Base-by-base conservation (phyloP, 2,797 vertebrate species). In the Liparis tanakae region DNA sequence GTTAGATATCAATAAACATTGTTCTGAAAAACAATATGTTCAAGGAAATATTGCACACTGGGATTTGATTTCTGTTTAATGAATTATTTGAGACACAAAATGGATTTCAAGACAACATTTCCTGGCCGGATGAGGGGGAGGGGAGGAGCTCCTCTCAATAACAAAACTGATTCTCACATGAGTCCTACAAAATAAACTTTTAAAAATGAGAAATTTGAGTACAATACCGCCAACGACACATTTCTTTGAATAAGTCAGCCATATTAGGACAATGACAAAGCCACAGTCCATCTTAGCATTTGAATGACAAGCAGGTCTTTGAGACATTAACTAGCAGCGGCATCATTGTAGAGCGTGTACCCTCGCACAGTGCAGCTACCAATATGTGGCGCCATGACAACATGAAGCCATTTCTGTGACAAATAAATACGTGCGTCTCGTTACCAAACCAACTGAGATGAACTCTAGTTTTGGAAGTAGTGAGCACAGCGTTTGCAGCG, bases 281-380 rank as follows among this genome's bases (percentile, higher is more conserved):
- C 74, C 75, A 86, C 37, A 75, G 61, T 78, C 60, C 56, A 74
- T 68, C 70, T 79, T 84, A 44, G 80, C 90, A 79, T 83, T 92
- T 91, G 80, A 90, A 93, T 90, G 43, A 88, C 65, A 89, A 96
- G 93, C 94, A 95, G 94, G 93, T 94, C 79, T 90, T 84, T 86
- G 81, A 94, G 91, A 93, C 84, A 93, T 88, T 89, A 37, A 79
- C 67, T 78, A 93, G 90, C 92, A 93, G 87, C 88, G 88, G 90
- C 73, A 71, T 55, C 72, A 0, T 78, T 84, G 78, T 79, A 30
- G 25, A 30, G 71, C 1, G 10, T 65, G 37, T 60, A 80, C 76
- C 84, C 89, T 87, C 84, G 92, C 84, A 93, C 91, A 91, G 90
- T 91, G 92, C 92, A 91, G 85, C 85, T 85, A 91, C 83, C 90